These are phyloP conservation scores for Psammodynastes pulverulentus DNA, from an alignment of 2,113 vertebrate genomes.

Conservation along the genomic window DNA sequence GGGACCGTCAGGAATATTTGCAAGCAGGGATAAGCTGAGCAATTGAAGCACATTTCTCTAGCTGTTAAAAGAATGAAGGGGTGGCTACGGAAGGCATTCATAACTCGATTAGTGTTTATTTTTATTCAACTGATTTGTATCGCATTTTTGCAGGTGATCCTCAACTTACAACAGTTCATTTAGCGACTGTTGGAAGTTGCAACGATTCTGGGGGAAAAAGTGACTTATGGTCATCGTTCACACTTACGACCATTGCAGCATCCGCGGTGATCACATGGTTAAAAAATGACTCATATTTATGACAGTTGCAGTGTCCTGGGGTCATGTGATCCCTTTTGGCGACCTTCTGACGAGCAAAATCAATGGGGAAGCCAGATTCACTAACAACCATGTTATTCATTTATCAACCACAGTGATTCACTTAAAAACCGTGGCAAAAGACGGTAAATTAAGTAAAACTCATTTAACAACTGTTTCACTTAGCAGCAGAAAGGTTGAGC, in stretches of 20 bases:
- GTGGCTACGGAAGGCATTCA: neutral
- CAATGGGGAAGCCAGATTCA: neutral
- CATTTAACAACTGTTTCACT: no score
- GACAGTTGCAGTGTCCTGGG: neutral
- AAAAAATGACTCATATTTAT: neutral
- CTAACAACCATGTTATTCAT: neutral
- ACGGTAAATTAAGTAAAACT: no score
- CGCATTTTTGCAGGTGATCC: neutral
- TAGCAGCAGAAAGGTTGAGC: no score
- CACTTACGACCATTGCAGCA: neutral
- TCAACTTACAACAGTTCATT: neutral
- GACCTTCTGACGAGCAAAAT: neutral
- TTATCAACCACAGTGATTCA: no score
- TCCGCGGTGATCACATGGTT: no score
- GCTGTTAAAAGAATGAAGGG: neutral
- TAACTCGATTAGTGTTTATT: neutral
- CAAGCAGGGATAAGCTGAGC: neutral
- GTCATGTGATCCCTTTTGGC: neutral
- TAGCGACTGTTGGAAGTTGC: neutral
- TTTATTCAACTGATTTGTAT: neutral
- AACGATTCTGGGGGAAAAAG: rapidly evolving
- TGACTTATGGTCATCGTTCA: neutral
- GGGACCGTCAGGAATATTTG: neutral
- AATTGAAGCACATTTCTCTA: neutral
- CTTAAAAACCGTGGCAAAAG: no score